Base-by-base conservation (phyloP, 2,797 vertebrate genomes). In the Ptychobarbus kaznakovi region DNA sequence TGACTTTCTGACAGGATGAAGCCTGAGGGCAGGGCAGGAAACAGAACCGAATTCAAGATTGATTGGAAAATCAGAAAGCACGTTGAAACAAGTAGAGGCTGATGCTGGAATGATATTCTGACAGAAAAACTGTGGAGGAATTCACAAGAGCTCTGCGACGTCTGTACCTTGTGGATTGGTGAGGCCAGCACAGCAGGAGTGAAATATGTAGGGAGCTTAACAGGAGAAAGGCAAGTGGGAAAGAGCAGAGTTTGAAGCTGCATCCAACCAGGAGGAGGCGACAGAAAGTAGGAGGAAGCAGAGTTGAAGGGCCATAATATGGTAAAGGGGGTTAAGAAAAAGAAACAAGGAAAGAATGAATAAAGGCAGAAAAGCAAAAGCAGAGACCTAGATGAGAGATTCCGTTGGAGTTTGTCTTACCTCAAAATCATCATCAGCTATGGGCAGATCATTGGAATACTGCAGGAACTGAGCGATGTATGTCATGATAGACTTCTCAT, bases 401-500 rank as follows among this genome's bases (percentile, higher is more conserved):
- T 56, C 4, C 11, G 53, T 46, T 40, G 38, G 25, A 25, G n/a
- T 4, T 46, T 6, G 15, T n/a, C 76, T 85, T 82, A 98, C 97
- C 96, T 96, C 92, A 78, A 92, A n/a, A 46, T 92, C 91, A n/a
- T 92, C 93, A 86, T 93, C 94, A 83, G 93, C 61, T 5, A 91
- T 87, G 1, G 88, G 88, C 18, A 90, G 89, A 75, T 94, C 94
- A 73, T 92, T 97, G 86, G 96, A 97, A 91, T 97, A 97, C 83
- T 96, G 96, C 2, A 99, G 93, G 91, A 99, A 99, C 90, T 98
- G 97, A 13, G 97, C 96, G 89, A 98, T 96, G 0, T 98, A 98
- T 0, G 96, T 98, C 96, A 99, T 98, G 72, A 99, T 96, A 11
- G 97, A 99, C 91, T 96, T 99, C 90, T 98, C 97, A 91, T 99